These are phyloP conservation scores for Tanypteryx hageni DNA, from an alignment of 2,888 invertebrate genomes.

Conservation along the genomic window DNA sequence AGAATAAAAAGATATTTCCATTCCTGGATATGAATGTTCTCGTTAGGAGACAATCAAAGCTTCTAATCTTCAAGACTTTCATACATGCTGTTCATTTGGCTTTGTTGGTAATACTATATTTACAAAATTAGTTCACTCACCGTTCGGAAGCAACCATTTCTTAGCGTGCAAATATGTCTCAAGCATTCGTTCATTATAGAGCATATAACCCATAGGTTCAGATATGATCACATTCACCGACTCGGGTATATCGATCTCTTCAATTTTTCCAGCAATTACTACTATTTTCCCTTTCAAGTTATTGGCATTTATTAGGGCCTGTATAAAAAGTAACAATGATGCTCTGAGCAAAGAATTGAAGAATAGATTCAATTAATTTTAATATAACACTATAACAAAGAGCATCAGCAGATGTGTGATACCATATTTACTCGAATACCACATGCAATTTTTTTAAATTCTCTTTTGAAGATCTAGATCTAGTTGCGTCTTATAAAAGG, in stretches of 20 bases:
- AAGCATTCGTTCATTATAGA: constrained; percentile 99
- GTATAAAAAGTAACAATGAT: constrained; percentile 68
- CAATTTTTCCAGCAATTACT: constrained; percentile 98
- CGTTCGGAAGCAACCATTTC: constrained; percentile 94
- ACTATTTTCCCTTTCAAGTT: constrained; percentile 91
- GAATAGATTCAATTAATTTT: not conserved
- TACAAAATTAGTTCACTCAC: constrained; percentile 71
- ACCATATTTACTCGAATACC: not conserved
- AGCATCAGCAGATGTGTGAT: no score
- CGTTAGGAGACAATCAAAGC: no score
- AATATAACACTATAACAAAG: not conserved
- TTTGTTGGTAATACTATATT: no score
- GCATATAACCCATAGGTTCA: constrained; percentile 99
- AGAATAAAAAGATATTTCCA: no score
- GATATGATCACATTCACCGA: constrained; percentile 98
- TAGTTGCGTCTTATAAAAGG: no score
- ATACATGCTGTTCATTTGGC: no score
- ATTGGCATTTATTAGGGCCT: constrained; percentile 92
- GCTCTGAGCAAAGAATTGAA: not conserved
- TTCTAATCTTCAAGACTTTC: no score
- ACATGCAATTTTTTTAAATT: no score
- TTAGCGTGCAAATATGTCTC: constrained; percentile 99
- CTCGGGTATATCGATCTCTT: constrained; percentile 97
- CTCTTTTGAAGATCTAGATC: no score
- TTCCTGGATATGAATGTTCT: no score